phyloP scores from a whole-genome alignment of 2,113 vertebrate genomes.

The Caracal caracal region DNA sequence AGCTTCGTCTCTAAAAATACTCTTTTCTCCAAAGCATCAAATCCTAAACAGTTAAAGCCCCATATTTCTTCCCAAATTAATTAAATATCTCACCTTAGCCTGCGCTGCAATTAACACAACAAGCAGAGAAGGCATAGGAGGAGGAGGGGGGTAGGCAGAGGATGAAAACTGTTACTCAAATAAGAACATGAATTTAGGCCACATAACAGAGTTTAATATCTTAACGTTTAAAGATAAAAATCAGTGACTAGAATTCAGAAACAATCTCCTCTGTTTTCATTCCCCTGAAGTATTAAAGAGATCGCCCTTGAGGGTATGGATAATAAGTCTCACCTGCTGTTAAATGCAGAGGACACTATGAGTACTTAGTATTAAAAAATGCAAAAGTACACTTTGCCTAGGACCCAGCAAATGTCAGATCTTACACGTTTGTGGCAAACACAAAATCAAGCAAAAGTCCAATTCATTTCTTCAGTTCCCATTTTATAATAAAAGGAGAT shows the following conservation, averaged over 20 bases:
- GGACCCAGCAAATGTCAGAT: slow-evolving; percentile 20
- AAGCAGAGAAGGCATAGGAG: neutral
- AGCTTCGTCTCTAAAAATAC: neutral
- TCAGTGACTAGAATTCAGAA: neutral
- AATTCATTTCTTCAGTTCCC: slow-evolving; percentile 17
- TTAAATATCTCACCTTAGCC: neutral
- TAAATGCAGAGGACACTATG: neutral
- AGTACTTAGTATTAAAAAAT: slow-evolving; percentile 9
- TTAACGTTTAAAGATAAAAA: slow-evolving; percentile 46
- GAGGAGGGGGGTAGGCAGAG: neutral
- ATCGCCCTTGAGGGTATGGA: neutral
- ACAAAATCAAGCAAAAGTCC: neutral
- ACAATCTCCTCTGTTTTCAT: slow-evolving; percentile 12
- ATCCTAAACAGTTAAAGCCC: neutral
- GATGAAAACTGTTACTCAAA: neutral
- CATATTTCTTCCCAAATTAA: slow-evolving; percentile 38
- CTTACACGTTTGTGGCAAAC: neutral
- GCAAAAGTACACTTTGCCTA: neutral
- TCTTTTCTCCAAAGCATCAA: slow-evolving; percentile 34
- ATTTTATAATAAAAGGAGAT: slow-evolving; percentile 33
- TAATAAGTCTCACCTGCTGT: neutral
- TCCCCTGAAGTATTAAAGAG: slow-evolving; percentile 24
- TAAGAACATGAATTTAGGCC: slow-evolving; percentile 22
- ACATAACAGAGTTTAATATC: neutral
- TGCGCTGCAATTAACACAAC: neutral